These are phyloP conservation scores for Trissonchulus sp. DNA, from an alignment of 2,888 invertebrate genomes.

Conservation along the genomic window DNA sequence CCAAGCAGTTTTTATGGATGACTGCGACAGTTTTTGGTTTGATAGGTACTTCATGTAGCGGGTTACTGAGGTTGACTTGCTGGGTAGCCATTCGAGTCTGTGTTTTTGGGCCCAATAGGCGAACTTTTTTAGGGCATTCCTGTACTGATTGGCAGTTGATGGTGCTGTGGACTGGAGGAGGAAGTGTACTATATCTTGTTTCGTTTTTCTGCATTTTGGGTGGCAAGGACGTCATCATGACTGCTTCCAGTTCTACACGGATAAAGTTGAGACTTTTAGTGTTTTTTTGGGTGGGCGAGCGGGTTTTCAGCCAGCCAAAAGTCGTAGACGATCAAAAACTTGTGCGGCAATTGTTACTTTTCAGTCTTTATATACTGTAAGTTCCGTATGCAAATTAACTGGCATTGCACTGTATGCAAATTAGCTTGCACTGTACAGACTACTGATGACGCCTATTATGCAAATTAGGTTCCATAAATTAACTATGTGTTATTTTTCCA, in stretches of 20 bases:
- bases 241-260: too few species aligned
- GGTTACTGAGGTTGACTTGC: not conserved
- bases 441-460: not conserved
- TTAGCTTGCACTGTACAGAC: too few species aligned
- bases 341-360: too few species aligned
- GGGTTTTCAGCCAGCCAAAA: too few species aligned
- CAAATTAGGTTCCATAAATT: not conserved
- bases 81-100: not conserved
- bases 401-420: slow-evolving; percentile 2
- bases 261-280: too few species aligned
- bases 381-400: too few species aligned
- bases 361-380: not conserved
- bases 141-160: not conserved
- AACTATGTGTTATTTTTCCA: not conserved
- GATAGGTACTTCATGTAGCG: not conserved
- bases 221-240: too few species aligned
- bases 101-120: not conserved
- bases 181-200: not conserved
- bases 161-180: not conserved
- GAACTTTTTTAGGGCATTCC: not conserved
- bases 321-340: too few species aligned
- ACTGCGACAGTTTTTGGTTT: not conserved
- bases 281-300: too few species aligned
- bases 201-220: too few species aligned
- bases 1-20: not conserved